Percentiles rank a stretch among this genome's conserved stretches.
phyloP scores from a whole-genome alignment of 2,888 invertebrate genomes.

The Diploptera punctata region DNA sequence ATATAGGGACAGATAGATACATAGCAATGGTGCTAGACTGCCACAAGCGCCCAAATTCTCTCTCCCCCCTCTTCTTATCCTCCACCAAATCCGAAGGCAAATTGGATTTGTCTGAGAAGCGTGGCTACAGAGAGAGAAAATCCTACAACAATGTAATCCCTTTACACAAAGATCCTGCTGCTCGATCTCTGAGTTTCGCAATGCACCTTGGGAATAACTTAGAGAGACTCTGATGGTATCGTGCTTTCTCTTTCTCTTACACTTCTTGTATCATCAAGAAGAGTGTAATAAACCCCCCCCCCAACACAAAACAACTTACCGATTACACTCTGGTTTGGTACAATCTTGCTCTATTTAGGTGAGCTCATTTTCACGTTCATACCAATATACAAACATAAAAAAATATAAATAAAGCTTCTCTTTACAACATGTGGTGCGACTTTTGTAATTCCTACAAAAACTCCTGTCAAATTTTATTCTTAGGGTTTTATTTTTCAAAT shows the following conservation, averaged over 20 bases:
- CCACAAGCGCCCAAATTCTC: neutral
- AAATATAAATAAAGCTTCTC: no score
- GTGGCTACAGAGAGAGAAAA: slow-evolving; percentile 32
- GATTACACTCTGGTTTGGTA: no score
- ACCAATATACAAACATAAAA: no score
- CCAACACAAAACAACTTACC: neutral
- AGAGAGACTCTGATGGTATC: neutral
- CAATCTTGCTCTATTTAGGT: no score
- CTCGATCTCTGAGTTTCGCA: slow-evolving; percentile 32
- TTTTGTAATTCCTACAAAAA: no score
- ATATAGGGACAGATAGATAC: neutral
- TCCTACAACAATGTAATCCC: slow-evolving; percentile 40
- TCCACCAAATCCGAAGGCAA: slow-evolving; percentile 41
- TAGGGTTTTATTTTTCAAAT: no score
- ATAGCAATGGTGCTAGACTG: neutral
- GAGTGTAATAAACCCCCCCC: neutral
- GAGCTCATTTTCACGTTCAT: no score
- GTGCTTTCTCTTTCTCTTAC: neutral
- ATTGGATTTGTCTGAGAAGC: slow-evolving; percentile 41
- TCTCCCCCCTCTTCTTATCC: slow-evolving; percentile 12
- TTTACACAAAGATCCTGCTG: slow-evolving; percentile 31
- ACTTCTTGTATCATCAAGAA: slow-evolving; percentile 9
- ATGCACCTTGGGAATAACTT: slow-evolving; percentile 34
- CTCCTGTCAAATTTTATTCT: no score
- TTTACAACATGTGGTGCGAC: no score